Evolutionary conservation across 2,797 vertebrate species (phyloP).

Genomic region (Botia almorhae): DNA sequence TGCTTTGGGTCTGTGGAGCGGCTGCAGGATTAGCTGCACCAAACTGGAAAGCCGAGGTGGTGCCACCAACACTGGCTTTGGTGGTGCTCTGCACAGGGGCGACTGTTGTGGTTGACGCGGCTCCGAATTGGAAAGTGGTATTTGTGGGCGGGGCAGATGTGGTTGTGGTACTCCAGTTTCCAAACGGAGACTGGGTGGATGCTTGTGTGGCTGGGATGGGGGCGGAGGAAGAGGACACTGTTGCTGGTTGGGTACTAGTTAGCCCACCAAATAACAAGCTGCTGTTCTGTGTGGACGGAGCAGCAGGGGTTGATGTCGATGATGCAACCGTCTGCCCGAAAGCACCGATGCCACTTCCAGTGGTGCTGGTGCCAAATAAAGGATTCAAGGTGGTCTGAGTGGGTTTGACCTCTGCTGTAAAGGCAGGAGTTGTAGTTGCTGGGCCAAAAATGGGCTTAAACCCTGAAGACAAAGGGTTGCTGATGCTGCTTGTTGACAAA

Average conservation of each 20-base stretch:
- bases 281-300: constrained; percentile 55
- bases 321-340: constrained; percentile 58
- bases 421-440: constrained; percentile 58
- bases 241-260: constrained; percentile 62
- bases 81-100: constrained; percentile 56
- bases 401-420: constrained; percentile 66
- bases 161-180: constrained; percentile 66
- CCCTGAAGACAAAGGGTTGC: constrained; percentile 66
- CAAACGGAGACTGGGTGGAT: constrained; percentile 76
- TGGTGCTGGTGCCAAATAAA: constrained; percentile 74
- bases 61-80: constrained; percentile 60
- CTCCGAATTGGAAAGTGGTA: constrained; percentile 73
- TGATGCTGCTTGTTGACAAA: constrained; percentile 45
- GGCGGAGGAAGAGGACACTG: constrained; percentile 49
- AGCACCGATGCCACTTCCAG: constrained; percentile 29
- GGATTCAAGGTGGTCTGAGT: constrained; percentile 80
- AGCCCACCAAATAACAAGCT: constrained; percentile 69
- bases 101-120: constrained; percentile 46
- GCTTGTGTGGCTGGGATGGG: constrained; percentile 49
- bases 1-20: constrained; percentile 57
- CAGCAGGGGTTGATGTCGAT: constrained; percentile 51
- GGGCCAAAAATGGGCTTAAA: constrained; percentile 87
- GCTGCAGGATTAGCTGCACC: constrained; percentile 47
- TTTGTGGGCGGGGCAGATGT: constrained; percentile 59
- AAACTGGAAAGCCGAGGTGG: constrained; percentile 65